These are phyloP conservation scores for Tortrix viridana DNA, from an alignment of 2,888 invertebrate genomes.

Conservation along the genomic window DNA sequence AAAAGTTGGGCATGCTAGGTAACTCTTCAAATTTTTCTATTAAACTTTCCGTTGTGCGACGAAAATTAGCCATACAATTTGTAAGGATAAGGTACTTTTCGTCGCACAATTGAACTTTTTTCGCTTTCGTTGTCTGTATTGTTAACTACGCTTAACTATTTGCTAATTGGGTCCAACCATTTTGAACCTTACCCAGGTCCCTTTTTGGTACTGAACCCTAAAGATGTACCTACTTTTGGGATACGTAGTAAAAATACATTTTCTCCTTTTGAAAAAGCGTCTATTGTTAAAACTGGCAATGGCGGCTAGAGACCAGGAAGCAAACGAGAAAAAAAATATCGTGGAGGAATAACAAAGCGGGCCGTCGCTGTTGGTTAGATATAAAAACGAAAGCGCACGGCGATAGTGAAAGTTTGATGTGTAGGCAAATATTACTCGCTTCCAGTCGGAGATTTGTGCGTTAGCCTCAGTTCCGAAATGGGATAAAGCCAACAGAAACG, in stretches of 20 bases:
- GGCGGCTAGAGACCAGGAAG: conserved; percentile 20
- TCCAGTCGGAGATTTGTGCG: conserved; percentile 80
- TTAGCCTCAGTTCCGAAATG: conserved; percentile 69
- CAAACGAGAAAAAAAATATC: conserved; percentile 44
- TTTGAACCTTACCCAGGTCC: too few species aligned
- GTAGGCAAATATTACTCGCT: conserved; percentile 82
- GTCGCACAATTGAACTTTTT: too few species aligned
- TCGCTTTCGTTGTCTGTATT: too few species aligned
- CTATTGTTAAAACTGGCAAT: conserved; percentile 16
- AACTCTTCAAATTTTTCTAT: too few species aligned
- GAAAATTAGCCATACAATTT: too few species aligned
- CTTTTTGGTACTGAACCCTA: not conserved
- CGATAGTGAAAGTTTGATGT: conserved; percentile 84
- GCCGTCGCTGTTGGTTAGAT: conserved; percentile 59
- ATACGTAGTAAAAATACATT: not conserved
- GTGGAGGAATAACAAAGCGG: conserved; percentile 71
- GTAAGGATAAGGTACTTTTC: too few species aligned
- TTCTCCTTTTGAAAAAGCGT: conserved; percentile 7
- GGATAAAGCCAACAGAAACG: conserved; percentile 64
- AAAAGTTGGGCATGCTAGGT: too few species aligned
- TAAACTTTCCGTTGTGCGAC: too few species aligned
- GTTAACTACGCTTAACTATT: too few species aligned
- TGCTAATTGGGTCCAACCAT: too few species aligned
- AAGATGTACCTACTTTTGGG: not conserved
- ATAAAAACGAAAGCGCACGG: conserved; percentile 81